Evolutionary conservation across 2,888 invertebrate genomes (phyloP).

Genomic region (Phymatocera aterrima): DNA sequence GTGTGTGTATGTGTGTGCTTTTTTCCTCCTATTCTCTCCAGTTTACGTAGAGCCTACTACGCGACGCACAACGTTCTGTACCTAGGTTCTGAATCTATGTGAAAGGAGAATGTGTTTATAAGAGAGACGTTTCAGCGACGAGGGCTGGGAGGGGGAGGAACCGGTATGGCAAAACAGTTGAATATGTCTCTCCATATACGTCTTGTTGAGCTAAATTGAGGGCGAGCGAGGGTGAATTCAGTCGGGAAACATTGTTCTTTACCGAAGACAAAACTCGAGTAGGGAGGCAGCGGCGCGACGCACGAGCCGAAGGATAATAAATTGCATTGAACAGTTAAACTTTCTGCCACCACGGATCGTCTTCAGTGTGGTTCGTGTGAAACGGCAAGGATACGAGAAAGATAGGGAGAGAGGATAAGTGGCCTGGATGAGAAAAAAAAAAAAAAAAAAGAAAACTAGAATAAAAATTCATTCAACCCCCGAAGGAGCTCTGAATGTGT

Average conservation of each 20-base stretch:
- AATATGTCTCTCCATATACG: not conserved
- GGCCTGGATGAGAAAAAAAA: not conserved
- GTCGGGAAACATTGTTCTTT: slow-evolving; percentile 20
- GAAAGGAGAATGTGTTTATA: too few relatives aligned
- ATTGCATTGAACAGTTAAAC: slow-evolving; percentile 3
- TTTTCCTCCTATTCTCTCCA: too few relatives aligned
- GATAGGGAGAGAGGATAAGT: not conserved
- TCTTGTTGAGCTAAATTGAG: not conserved
- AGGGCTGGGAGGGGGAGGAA: too few relatives aligned
- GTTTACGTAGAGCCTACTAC: too few relatives aligned
- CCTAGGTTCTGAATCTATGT: too few relatives aligned
- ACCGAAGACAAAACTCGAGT: not conserved
- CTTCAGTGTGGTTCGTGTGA: not conserved
- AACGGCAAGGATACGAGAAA: not conserved
- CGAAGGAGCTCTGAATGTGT: not conserved
- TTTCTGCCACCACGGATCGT: not conserved
- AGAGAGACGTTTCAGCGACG: too few relatives aligned
- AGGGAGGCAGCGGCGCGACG: not conserved
- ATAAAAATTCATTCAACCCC: not conserved
- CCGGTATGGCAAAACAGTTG: not conserved
- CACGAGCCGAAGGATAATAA: slow-evolving; percentile 15
- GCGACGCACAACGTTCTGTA: too few relatives aligned
- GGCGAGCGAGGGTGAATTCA: not conserved
- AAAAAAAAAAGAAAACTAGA: not conserved
- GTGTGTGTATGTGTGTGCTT: too few relatives aligned